Conservation (phyloP, 64 coral and sea anemone genomes). For the Stichodactyla helianthus region DNA sequence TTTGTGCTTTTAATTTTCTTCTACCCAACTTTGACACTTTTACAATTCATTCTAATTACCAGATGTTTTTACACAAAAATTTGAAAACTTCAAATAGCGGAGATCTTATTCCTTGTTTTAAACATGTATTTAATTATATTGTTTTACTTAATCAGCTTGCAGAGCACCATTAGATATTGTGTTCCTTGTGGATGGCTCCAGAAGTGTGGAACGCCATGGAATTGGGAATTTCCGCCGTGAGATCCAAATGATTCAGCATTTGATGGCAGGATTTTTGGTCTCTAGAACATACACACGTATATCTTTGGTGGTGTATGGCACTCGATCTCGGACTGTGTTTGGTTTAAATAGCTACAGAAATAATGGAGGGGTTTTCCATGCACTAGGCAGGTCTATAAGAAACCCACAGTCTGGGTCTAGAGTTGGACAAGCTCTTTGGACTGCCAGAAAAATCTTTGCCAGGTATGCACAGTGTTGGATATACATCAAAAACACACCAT, state of each 20-base stretch:
- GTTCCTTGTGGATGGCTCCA: constrained; percentile 55
- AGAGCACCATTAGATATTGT: constrained; percentile 46
- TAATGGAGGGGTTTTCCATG: constrained; percentile 52
- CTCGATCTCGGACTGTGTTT: constrained; percentile 30
- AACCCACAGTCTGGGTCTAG: constrained; percentile 58
- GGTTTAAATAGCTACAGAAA: constrained; percentile 56
- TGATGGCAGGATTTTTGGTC: constrained; percentile 39
- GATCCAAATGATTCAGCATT: constrained; percentile 40
- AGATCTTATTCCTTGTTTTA: too few relatives aligned
- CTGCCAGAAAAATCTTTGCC: constrained; percentile 28
- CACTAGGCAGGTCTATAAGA: constrained; percentile 19
- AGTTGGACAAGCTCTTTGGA: constrained; percentile 40
- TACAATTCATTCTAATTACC: too few relatives aligned
- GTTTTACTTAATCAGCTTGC: constrained; percentile 30
- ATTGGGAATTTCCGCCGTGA: constrained; percentile 49
- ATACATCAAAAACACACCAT: too few relatives aligned
- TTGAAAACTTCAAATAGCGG: too few relatives aligned
- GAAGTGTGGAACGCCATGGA: constrained; percentile 53
- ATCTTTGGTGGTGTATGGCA: constrained; percentile 46
- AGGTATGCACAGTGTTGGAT: background rate
- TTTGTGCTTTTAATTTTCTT: too few relatives aligned
- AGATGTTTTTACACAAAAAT: too few relatives aligned
- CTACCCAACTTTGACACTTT: too few relatives aligned
- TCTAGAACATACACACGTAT: constrained; percentile 38
- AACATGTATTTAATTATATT: too few relatives aligned